phyloP scores from a whole-genome alignment of 2,113 vertebrate species.

The Morone chrysops region DNA sequence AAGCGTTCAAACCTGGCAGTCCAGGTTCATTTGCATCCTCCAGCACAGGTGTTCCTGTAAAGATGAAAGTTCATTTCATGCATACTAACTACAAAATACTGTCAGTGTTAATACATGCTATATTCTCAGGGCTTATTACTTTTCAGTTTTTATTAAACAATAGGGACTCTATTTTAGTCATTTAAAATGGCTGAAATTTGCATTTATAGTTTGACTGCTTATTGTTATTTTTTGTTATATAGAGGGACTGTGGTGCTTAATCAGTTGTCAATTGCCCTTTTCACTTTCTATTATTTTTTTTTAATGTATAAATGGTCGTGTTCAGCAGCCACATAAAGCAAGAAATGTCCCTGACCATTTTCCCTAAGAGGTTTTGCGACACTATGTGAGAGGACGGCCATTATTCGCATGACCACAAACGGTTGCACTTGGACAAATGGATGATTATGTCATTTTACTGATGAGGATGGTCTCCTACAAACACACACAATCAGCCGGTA shows the following conservation, averaged over 20 bases:
- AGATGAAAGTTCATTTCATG: not conserved
- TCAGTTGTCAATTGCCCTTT: not conserved
- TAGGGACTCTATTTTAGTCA: not conserved
- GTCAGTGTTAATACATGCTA: not conserved
- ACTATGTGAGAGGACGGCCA: not conserved
- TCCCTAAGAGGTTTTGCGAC: not conserved
- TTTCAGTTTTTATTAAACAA: not conserved
- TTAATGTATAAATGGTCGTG: not conserved
- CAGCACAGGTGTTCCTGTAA: not conserved
- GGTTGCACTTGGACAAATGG: slow-evolving; percentile 3
- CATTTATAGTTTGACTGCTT: not conserved
- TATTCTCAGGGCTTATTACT: not conserved
- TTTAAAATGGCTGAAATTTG: not conserved
- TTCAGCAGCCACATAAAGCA: not conserved
- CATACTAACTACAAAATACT: not conserved
- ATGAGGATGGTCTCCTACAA: not conserved
- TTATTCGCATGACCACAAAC: not conserved
- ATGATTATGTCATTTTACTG: not conserved
- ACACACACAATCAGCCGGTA: not conserved
- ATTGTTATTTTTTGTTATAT: no score
- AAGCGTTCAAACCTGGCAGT: not conserved
- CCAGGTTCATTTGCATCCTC: not conserved
- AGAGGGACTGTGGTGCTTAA: not conserved
- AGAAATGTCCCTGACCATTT: not conserved
- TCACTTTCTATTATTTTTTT: not conserved